Base-by-base conservation (phyloP, 2,113 vertebrate species). In the Geothlypis trichas region DNA sequence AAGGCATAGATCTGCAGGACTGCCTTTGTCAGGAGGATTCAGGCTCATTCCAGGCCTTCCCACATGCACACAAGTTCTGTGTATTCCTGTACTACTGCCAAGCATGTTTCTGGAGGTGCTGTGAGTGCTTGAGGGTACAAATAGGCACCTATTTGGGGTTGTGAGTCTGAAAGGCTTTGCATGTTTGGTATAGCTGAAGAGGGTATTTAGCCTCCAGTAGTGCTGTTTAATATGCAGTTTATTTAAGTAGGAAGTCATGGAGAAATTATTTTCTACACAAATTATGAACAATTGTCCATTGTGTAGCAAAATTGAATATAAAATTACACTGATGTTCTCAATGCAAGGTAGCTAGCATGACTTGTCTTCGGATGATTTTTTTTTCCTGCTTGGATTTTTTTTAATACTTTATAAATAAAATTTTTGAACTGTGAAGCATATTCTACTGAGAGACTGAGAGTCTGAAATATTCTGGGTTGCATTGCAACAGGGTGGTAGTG, bases 21-120 rank as follows among this genome's bases (percentile, higher is more conserved):
- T 58, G 39, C 11, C 63, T 81, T 80, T 46, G n/a, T 44, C 54
- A 77, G 49, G 72, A 89, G 39, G 42, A 46, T 67, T 54, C 31
- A 39, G 55, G 35, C 46, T 74, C 57, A 44, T 37, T 57, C 55
- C 42, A 79, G 47, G 14, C 67, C 66, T 54, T 79, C 10, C 12
- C 30, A 33, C n/a, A 49, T 0, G 0, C 16, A 42, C 1, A n/a
- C 10, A 28, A 23, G 9, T 80, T 68, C 14, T 12, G 0, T 44
- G 4, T 62, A 42, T 84, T 54, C 52, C 71, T 72, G 13, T 62
- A 15, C 13, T 79, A 42, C 3, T 63, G 33, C 72, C 37, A 57
- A 33, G 33, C 16, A 1, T 22, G 16, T 19, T 57, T 79, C 58
- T 44, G 49, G 63, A 41, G 46, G 20, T 42, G 47, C 27, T 61